A percentile compares a stretch with the other conserved stretches of the same genome.
Conservation (phyloP, 2,797 vertebrate genomes). For the Clarias platycephalus region DNA sequence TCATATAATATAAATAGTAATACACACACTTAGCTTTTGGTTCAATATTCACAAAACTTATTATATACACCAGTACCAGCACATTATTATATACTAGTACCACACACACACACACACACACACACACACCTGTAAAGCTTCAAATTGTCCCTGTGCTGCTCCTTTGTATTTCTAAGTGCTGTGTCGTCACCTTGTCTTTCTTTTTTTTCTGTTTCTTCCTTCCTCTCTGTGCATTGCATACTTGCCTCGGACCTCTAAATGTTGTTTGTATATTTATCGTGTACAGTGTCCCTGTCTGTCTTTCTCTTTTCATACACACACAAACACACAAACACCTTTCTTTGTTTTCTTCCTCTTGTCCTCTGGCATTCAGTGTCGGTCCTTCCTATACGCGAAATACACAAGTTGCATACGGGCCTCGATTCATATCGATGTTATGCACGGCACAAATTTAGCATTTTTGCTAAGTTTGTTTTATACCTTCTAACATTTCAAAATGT, state of each 20-base stretch:
- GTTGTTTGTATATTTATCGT: slow-evolving; percentile 57
- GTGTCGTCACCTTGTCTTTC: slow-evolving; percentile 50
- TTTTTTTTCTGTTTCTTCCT: slow-evolving; percentile 44
- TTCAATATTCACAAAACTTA: neutral
- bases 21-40: neutral
- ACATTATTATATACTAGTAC: neutral
- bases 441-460: slow-evolving; percentile 2
- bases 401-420: neutral
- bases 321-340: slow-evolving; percentile 26
- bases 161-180: slow-evolving; percentile 52
- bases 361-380: slow-evolving; percentile 35
- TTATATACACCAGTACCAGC: neutral
- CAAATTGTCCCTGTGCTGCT: slow-evolving; percentile 50
- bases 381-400: slow-evolving; percentile 6
- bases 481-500: neutral
- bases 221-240: slow-evolving; percentile 44
- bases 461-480: neutral
- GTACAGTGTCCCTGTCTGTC: slow-evolving; percentile 41
- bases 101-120: neutral
- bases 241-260: slow-evolving; percentile 55
- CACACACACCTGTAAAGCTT: slow-evolving; percentile 40
- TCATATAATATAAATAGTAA: neutral
- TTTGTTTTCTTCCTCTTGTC: slow-evolving; percentile 35
- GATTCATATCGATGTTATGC: neutral
- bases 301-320: slow-evolving; percentile 28